Evolutionary conservation across 2,888 invertebrate genomes (phyloP), one percentile per base, ranked within the genome.

Genomic region (Muscina levida): DNA sequence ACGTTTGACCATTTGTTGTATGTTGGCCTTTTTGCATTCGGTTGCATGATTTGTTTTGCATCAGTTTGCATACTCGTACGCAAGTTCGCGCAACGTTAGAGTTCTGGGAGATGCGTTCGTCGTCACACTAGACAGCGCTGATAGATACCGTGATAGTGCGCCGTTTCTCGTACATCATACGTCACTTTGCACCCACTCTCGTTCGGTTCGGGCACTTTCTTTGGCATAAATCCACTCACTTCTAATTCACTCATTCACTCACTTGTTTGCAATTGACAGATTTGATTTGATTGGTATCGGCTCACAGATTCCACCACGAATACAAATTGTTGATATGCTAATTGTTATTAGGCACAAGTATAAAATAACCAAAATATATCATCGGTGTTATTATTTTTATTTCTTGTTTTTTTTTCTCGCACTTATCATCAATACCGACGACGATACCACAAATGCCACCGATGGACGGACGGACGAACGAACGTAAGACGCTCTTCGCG

Each of bases 81-180:
- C 8, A 3, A 31, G 8, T 5, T 8, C 8, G 8, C 31, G 31
- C 31, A 8, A 31, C 31, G 31, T 31, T 5, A 5, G 8, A 3
- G 31, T 31, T 31, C 8, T 31, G 31, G 31, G 31, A 3, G 31
- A 31, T 31, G 31, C 31, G 8, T 31, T 31, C 8, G n/a, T n/a
- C n/a, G n/a, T n/a, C n/a, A n/a, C 31, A 31, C 31, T 31, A 31
- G 31, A 31, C 8, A 31, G 8, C 8, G 3, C 31, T 5, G 31
- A 31, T 31, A 31, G 31, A 3, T 5, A 31, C 8, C 31, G 31
- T 8, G 31, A 8, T 31, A 8, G 31, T 31, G 31, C 31, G 31
- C n/a, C 31, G 31, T 31, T 5, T 8, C 31, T 67, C 74, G 74
- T 78, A 76, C 67, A 81, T 81, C 77, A 81, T 81, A 81, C 81